Evolutionary conservation across 2,888 invertebrate species (phyloP).

Genomic region (Masnerella sp.): DNA sequence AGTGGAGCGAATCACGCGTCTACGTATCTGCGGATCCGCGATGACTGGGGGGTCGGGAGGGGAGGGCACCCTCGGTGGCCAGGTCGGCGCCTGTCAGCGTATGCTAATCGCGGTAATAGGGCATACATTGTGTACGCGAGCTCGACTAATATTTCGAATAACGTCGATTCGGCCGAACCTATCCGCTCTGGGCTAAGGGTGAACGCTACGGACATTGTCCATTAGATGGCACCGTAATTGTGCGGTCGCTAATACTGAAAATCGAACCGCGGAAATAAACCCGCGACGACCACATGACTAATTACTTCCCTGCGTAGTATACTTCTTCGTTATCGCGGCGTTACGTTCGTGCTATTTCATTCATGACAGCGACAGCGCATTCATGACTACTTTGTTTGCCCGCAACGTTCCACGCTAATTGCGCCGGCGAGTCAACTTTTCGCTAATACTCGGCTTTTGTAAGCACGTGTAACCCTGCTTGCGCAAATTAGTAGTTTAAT

Average conservation of each 20-base stretch:
- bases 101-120: slow-evolving; percentile 77
- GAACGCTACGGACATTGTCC: slow-evolving; percentile 65
- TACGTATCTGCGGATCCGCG: slow-evolving; percentile 58
- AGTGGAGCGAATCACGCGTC: slow-evolving; percentile 56
- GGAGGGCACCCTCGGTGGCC: slow-evolving; percentile 27
- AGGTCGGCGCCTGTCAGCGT: slow-evolving; percentile 72
- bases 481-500: slow-evolving; percentile 4
- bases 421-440: slow-evolving; percentile 14
- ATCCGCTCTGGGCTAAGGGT: slow-evolving; percentile 56
- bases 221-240: slow-evolving; percentile 69
- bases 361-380: slow-evolving; percentile 23
- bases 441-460: not conserved
- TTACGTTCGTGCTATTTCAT: slow-evolving; percentile 36
- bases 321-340: slow-evolving; percentile 47
- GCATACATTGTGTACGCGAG: slow-evolving; percentile 69
- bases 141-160: slow-evolving; percentile 73
- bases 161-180: slow-evolving; percentile 68
- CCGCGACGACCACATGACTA: slow-evolving; percentile 53
- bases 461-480: not conserved
- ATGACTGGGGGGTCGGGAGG: slow-evolving; percentile 11
- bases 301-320: slow-evolving; percentile 40
- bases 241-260: slow-evolving; percentile 55
- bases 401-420: slow-evolving; percentile 9
- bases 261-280: slow-evolving; percentile 59
- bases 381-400: slow-evolving; percentile 17